Conservation (phyloP, 2,888 invertebrate genomes). For the Drosophila limbata region DNA sequence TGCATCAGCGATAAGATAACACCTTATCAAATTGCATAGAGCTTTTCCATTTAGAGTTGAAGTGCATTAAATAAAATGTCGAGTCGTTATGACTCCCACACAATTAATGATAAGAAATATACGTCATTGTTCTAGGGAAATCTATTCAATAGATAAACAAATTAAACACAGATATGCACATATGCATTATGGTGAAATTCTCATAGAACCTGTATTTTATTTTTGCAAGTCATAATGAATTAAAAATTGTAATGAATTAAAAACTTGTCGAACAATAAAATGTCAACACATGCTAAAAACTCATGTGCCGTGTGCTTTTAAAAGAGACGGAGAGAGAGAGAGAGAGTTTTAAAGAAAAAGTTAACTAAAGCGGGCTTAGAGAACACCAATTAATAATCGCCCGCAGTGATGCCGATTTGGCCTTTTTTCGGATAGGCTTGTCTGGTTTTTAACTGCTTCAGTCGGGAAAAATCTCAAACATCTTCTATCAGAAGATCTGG, state of each 20-base stretch:
- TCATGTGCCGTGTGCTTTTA: conserved; percentile 18
- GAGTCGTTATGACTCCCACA: neutral
- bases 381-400: neutral
- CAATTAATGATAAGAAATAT: neutral
- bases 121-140: conserved; percentile 57
- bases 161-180: neutral
- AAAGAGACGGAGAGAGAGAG: neutral
- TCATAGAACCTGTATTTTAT: conserved; percentile 14
- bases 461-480: no score
- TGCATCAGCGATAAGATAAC: conserved; percentile 44
- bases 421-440: no score
- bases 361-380: neutral
- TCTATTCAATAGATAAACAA: conserved; percentile 35
- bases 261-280: conserved; percentile 12
- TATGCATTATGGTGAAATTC: conserved; percentile 37
- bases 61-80: conserved; percentile 7
- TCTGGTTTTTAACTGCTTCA: no score
- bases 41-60: neutral
- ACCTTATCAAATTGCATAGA: conserved; percentile 5
- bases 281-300: conserved; percentile 11
- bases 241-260: conserved; percentile 30
- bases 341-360: neutral
- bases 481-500: no score
- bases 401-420: no score
- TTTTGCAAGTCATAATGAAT: conserved; percentile 43